phyloP scores from a whole-genome alignment of 2,797 vertebrate genomes.

The Prunella strophiata region DNA sequence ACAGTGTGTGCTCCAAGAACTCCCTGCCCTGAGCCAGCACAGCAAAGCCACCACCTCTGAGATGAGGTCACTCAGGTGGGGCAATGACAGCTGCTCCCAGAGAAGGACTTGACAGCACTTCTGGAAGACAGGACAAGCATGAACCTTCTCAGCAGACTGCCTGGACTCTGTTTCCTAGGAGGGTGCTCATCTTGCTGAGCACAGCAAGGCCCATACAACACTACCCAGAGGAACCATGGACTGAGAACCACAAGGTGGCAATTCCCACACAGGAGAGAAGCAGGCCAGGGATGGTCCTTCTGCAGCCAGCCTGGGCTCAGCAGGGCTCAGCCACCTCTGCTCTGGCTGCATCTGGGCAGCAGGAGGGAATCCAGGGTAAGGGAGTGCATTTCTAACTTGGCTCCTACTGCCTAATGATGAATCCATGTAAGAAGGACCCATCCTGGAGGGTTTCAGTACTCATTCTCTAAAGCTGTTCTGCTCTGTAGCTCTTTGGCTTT shows the following conservation, averaged over 20 bases:
- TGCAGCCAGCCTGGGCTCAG: background rate
- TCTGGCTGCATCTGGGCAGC: accelerated
- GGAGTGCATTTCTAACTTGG: background rate
- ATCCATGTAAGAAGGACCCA: background rate
- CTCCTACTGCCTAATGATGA: background rate
- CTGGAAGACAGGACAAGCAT: background rate
- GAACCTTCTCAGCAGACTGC: background rate
- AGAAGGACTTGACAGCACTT: background rate
- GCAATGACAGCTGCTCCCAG: background rate
- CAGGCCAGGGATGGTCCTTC: background rate
- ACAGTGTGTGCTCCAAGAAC: accelerated
- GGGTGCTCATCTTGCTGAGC: background rate
- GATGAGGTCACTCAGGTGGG: background rate
- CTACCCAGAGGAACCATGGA: accelerated
- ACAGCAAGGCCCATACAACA: background rate
- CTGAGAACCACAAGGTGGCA: background rate
- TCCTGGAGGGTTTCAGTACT: background rate
- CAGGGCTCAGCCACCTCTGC: background rate
- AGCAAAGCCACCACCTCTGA: background rate
- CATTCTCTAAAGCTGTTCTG: background rate
- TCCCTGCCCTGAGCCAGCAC: background rate
- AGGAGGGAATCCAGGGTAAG: background rate
- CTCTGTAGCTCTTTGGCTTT: background rate
- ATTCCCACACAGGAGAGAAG: background rate
- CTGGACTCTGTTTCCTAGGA: background rate